These are phyloP conservation scores for Sylvilagus bachmani DNA, from an alignment of 2,113 vertebrate genomes.

Conservation along the genomic window DNA sequence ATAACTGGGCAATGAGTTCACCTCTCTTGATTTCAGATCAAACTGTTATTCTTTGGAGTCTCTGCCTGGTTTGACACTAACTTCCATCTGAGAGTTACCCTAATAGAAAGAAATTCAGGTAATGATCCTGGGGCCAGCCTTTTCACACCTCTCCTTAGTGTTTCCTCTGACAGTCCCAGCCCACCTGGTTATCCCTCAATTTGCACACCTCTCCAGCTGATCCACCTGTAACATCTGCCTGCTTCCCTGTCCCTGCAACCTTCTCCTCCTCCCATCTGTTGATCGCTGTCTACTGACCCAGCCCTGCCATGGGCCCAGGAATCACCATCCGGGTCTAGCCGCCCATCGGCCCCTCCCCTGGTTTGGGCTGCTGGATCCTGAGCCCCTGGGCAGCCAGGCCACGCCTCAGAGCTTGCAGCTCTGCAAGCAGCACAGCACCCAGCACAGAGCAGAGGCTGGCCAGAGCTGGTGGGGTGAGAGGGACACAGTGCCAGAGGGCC, in stretches of 20 bases:
- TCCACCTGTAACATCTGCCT: not conserved
- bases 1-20: not conserved
- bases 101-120: not conserved
- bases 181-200: not conserved
- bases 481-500: conserved; percentile 68
- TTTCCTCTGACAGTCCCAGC: not conserved
- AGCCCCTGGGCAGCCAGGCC: not conserved
- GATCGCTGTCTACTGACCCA: not conserved
- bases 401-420: not conserved
- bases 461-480: conserved; percentile 42
- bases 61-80: not conserved
- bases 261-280: not conserved
- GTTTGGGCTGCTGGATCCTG: not conserved
- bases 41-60: not conserved
- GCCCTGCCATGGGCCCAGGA: not conserved
- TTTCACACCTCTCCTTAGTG: not conserved
- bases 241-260: not conserved
- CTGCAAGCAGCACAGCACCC: not conserved
- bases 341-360: not conserved
- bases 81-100: not conserved
- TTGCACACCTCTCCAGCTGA: not conserved
- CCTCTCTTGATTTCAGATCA: conserved; percentile 35
- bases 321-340: not conserved
- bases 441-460: conserved; percentile 44
- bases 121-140: not conserved